phyloP scores from a whole-genome alignment of 2,113 vertebrate species.

The Sylvilagus bachmani region DNA sequence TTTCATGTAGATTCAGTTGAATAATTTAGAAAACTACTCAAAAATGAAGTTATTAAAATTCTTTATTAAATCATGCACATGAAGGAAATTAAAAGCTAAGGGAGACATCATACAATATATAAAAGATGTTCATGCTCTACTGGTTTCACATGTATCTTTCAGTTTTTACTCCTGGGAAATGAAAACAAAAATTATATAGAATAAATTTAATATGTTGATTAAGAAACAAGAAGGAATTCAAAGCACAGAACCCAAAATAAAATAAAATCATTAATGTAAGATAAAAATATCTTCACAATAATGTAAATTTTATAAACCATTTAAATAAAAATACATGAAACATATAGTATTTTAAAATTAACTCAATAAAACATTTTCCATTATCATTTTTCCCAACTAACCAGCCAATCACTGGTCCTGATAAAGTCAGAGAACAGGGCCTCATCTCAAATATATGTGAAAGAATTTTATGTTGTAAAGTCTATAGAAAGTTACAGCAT shows the following conservation, averaged over 20 bases:
- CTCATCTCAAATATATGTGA: not conserved
- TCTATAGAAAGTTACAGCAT: not conserved
- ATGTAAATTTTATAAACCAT: not conserved
- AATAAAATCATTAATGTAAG: not conserved
- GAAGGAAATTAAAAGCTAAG: slow-evolving; percentile 20
- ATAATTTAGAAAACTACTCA: not conserved
- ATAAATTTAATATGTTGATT: slow-evolving; percentile 19
- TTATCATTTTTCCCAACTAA: not conserved
- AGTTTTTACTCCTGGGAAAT: slow-evolving; percentile 23
- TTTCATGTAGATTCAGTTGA: not conserved
- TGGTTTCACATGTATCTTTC: not conserved
- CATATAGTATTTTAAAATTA: not conserved
- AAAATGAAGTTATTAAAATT: slow-evolving; percentile 29
- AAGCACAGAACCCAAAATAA: slow-evolving; percentile 15
- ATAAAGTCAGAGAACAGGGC: not conserved
- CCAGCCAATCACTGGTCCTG: not conserved
- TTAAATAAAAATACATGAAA: not conserved
- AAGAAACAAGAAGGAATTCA: not conserved
- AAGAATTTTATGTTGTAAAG: not conserved
- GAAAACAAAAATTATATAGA: not conserved
- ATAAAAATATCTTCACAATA: slow-evolving; percentile 4
- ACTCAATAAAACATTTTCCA: not conserved
- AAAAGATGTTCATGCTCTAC: not conserved
- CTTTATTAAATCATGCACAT: not conserved
- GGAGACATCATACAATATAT: not conserved